These are phyloP conservation scores for Kuschelorhynchus macadamiae DNA, from an alignment of 2,888 invertebrate genomes.

Conservation along the genomic window DNA sequence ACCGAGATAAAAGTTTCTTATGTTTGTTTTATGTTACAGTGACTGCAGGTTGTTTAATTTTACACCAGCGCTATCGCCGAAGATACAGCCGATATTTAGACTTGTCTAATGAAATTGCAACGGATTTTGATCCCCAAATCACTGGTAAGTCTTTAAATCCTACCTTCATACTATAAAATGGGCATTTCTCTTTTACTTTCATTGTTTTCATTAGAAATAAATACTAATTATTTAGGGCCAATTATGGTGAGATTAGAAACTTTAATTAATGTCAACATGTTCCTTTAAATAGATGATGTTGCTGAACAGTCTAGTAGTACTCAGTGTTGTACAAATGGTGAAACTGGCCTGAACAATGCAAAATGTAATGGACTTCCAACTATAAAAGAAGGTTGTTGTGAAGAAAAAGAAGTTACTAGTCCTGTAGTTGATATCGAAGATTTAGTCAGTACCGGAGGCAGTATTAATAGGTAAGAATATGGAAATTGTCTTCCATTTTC, in stretches of 20 bases:
- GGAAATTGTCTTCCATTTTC: too few relatives aligned
- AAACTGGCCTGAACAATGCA: slow-evolving; percentile 43
- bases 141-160: slow-evolving; percentile 48
- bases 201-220: too few relatives aligned
- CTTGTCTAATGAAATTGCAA: slow-evolving; percentile 73
- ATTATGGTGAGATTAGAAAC: too few relatives aligned
- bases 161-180: too few relatives aligned
- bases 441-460: slow-evolving; percentile 61
- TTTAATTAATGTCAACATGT: too few relatives aligned
- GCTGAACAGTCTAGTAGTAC: slow-evolving; percentile 50
- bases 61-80: slow-evolving; percentile 85
- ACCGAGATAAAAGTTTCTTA: too few relatives aligned
- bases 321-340: slow-evolving; percentile 52
- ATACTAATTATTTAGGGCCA: too few relatives aligned
- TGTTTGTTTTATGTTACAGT: too few relatives aligned
- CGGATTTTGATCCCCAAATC: slow-evolving; percentile 56
- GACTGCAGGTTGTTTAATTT: slow-evolving; percentile 84
- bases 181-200: too few relatives aligned
- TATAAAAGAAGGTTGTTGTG: slow-evolving; percentile 70
- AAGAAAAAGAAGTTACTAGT: slow-evolving; percentile 57
- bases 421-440: slow-evolving; percentile 78
- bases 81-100: slow-evolving; percentile 78
- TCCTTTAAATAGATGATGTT: slow-evolving; percentile 11
- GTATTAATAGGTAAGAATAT: slow-evolving; percentile 15
- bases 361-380: slow-evolving; percentile 63